A percentile compares a stretch with the other conserved stretches of the same genome.
Evolutionary conservation across 2,113 vertebrate genomes (phyloP).

Genomic region (Corvus cornix): DNA sequence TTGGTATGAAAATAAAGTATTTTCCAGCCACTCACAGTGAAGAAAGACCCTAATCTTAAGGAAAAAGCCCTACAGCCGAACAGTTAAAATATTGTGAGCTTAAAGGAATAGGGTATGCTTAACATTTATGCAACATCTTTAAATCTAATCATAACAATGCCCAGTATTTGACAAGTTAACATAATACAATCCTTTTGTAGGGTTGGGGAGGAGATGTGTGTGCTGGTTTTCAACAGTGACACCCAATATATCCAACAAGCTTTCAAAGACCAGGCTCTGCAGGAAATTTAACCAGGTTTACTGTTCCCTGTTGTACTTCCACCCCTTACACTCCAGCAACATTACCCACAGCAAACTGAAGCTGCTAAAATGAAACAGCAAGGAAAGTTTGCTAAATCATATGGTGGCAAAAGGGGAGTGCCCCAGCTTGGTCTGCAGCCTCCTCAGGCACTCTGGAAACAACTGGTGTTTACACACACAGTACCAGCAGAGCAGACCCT

Average conservation of each 20-base stretch:
- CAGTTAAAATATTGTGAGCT: background rate
- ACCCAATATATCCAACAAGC: background rate
- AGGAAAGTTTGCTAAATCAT: background rate
- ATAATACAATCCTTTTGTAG: background rate
- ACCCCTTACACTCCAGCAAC: background rate
- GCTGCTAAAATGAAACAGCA: background rate
- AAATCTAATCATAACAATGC: background rate
- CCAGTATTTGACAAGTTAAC: background rate
- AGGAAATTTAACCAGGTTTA: background rate
- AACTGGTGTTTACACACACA: background rate
- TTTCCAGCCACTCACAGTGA: background rate
- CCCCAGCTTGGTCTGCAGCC: background rate
- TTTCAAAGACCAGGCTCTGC: background rate
- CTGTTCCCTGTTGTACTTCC: background rate
- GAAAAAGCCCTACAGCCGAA: background rate
- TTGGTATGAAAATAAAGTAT: background rate
- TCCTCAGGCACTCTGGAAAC: too few relatives aligned
- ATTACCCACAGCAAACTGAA: background rate
- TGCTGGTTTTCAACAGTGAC: background rate
- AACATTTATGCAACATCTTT: background rate
- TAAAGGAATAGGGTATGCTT: background rate
- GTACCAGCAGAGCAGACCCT: background rate
- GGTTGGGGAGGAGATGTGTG: rapidly evolving
- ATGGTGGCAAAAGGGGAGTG: background rate
- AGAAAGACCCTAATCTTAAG: background rate